Conservation (phyloP, 1,140 invertebrate genomes). For the Rhizoglyphus robini region DNA sequence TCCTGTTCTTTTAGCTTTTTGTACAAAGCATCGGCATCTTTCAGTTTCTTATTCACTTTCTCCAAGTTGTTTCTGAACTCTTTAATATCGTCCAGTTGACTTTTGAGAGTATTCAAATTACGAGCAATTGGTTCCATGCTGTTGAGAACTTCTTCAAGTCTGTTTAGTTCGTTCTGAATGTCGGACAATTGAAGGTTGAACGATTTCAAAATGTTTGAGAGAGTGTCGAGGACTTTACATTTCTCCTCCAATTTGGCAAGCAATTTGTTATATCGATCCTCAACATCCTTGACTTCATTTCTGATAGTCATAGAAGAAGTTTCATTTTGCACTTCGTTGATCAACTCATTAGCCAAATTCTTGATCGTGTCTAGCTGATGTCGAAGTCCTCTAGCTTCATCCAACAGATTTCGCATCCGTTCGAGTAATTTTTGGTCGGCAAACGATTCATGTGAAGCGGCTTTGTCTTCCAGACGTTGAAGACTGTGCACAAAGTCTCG, state of each 20-base stretch:
- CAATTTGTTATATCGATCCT: conserved; percentile 61
- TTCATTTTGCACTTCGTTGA: conserved; percentile 44
- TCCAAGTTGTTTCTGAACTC: conserved; percentile 86
- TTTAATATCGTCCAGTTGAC: conserved; percentile 80
- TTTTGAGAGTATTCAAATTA: conserved; percentile 85
- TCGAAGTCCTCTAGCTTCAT: conserved; percentile 53
- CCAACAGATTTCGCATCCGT: conserved; percentile 47
- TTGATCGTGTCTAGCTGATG: conserved; percentile 58
- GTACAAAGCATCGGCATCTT: conserved; percentile 69
- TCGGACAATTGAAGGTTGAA: conserved; percentile 65
- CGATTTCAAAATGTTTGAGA: conserved; percentile 66
- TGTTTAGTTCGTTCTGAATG: conserved; percentile 55
- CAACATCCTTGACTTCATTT: conserved; percentile 59
- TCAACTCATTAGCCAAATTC: conserved; percentile 55
- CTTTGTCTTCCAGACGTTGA: conserved; percentile 69
- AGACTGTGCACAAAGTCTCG: conserved; percentile 64
- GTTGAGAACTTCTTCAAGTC: conserved; percentile 68
- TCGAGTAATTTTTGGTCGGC: conserved; percentile 67
- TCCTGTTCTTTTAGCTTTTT: conserved; percentile 63
- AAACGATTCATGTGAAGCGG: conserved; percentile 62
- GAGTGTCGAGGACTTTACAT: conserved; percentile 64
- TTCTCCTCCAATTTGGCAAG: conserved; percentile 60
- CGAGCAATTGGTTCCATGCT: conserved; percentile 71
- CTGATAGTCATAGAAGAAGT: conserved; percentile 56
- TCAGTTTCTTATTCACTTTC: conserved; percentile 71